Evolutionary conservation across 2,888 invertebrate genomes (phyloP).

Genomic region (Amaurobius ferox): DNA sequence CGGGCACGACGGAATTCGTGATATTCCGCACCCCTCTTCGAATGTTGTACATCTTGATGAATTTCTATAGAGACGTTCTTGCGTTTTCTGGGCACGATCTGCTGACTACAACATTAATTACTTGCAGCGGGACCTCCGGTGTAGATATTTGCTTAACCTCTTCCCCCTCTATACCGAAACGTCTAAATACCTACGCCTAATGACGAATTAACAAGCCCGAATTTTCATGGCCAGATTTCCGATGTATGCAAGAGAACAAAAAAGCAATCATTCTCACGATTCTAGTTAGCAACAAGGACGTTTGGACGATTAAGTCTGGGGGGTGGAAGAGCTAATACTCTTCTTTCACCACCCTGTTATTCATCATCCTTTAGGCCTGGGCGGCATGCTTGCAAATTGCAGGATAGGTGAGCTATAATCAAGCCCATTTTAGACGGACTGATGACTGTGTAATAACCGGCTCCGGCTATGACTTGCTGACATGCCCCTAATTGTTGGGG

Average conservation of each 20-base stretch:
- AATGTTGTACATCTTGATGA: neutral
- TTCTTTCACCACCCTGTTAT: slow-evolving; percentile 71
- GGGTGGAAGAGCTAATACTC: slow-evolving; percentile 55
- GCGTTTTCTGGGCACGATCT: neutral
- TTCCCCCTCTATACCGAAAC: neutral
- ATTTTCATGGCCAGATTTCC: neutral
- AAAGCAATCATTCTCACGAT: slow-evolving; percentile 57
- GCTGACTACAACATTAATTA: neutral
- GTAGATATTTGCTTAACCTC: slow-evolving; percentile 26
- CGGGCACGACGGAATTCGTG: neutral
- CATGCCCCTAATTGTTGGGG: slow-evolving; percentile 69
- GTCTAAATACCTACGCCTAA: neutral
- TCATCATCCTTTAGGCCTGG: slow-evolving; percentile 50
- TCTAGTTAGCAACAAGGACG: slow-evolving; percentile 61
- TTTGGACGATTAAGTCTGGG: slow-evolving; percentile 54
- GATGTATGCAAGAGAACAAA: slow-evolving; percentile 4
- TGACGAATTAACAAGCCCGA: slow-evolving; percentile 65
- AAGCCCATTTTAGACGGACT: slow-evolving; percentile 61
- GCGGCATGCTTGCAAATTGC: slow-evolving; percentile 51
- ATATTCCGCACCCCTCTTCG: slow-evolving; percentile 4
- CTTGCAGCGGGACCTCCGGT: slow-evolving; percentile 26
- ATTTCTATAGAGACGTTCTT: slow-evolving; percentile 4
- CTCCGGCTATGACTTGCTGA: slow-evolving; percentile 48
- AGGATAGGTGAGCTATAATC: slow-evolving; percentile 69
- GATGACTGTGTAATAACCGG: slow-evolving; percentile 69